Conservation (phyloP, 2,113 vertebrate species). For the Poecile atricapillus region DNA sequence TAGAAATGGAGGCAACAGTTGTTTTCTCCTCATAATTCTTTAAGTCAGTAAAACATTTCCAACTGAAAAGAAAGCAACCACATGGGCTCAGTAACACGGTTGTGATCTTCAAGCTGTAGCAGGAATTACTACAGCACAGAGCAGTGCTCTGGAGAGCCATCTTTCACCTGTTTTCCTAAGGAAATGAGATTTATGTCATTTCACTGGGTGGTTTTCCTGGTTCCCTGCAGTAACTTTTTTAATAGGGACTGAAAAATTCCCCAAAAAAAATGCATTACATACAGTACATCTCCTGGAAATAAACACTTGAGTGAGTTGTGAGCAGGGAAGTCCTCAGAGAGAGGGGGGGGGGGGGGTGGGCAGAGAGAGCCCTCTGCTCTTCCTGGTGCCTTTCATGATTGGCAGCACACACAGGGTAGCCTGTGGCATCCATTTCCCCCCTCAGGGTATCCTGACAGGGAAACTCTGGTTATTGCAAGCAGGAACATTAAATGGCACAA, state of each 20-base stretch:
- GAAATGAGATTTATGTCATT: neutral
- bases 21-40: neutral
- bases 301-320: fast-evolving
- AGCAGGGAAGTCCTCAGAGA: neutral
- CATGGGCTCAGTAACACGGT: neutral
- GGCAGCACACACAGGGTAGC: neutral
- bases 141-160: neutral
- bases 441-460: neutral
- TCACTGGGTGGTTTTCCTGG: neutral
- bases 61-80: neutral
- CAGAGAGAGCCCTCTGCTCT: neutral
- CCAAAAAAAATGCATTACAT: neutral
- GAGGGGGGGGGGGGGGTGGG: too few relatives aligned
- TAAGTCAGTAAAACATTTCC: neutral
- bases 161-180: neutral
- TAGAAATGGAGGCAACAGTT: neutral
- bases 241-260: neutral
- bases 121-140: neutral
- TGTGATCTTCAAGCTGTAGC: neutral
- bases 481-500: neutral
- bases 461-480: neutral
- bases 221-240: neutral
- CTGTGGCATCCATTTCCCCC: neutral
- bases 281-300: neutral
- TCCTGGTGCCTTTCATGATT: neutral